Conservation (phyloP, 2,797 vertebrate genomes). For the Poeciliopsis presidionis region DNA sequence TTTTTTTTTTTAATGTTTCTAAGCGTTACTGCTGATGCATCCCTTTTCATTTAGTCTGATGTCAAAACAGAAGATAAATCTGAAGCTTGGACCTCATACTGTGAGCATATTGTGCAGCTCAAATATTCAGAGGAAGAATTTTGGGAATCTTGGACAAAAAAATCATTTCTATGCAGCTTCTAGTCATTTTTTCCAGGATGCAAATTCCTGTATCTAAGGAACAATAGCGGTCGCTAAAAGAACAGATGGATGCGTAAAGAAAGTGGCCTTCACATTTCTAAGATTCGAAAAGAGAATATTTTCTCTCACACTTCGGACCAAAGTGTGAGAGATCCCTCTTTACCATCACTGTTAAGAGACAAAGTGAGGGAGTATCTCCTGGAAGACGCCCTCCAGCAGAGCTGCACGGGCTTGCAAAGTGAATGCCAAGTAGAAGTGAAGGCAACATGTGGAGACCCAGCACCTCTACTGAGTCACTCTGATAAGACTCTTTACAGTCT, state of each 20-base stretch:
- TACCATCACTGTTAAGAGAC: neutral
- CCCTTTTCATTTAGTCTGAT: neutral
- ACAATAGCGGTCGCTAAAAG: neutral
- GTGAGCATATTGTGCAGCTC: neutral
- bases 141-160: neutral
- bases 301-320: neutral
- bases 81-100: neutral
- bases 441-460: constrained; percentile 1
- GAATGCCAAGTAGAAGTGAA: constrained; percentile 12
- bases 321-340: neutral
- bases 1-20: neutral
- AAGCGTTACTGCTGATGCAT: neutral
- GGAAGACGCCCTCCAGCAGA: constrained; percentile 10
- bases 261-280: neutral
- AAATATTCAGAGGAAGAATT: neutral
- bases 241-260: neutral
- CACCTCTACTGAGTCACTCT: neutral
- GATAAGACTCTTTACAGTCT: neutral
- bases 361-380: constrained; percentile 4
- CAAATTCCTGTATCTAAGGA: neutral
- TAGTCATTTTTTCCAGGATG: neutral
- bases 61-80: neutral
- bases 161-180: neutral
- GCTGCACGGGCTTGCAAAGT: constrained; percentile 11
- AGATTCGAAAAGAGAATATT: neutral